Evolutionary conservation across 2,797 vertebrate genomes (phyloP).

Genomic region (Stomatorhinus walkeri): DNA sequence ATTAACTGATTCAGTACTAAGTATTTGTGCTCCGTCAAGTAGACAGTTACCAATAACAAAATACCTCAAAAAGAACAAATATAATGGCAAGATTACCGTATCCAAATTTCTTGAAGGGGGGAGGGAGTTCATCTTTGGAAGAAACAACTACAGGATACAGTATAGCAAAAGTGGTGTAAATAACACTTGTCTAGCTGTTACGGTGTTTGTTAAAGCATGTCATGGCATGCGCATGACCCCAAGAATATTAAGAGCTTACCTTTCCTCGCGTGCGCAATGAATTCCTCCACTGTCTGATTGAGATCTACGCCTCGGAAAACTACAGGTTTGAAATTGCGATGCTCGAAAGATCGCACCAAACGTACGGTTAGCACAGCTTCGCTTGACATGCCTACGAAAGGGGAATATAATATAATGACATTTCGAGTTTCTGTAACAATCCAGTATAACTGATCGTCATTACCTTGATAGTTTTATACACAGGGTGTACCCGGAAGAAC

Average conservation of each 20-base stretch:
- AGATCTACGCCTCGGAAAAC: slow-evolving; percentile 69
- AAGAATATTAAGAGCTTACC: slow-evolving; percentile 53
- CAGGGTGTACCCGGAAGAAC: not conserved
- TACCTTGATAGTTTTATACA: not conserved
- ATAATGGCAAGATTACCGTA: slow-evolving; percentile 63
- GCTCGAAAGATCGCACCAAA: slow-evolving; percentile 83
- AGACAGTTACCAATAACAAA: not conserved
- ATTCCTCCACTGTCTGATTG: slow-evolving; percentile 72
- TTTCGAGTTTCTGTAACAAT: not conserved
- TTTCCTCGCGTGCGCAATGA: slow-evolving; percentile 62
- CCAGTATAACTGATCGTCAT: not conserved
- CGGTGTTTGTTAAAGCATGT: not conserved
- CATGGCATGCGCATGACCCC: not conserved
- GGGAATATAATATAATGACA: not conserved
- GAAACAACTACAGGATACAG: slow-evolving; percentile 65
- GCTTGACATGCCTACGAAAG: slow-evolving; percentile 44
- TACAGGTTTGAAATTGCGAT: slow-evolving; percentile 79
- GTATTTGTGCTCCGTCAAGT: not conserved
- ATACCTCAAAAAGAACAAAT: too few relatives aligned
- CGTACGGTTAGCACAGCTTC: slow-evolving; percentile 72
- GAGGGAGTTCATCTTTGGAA: slow-evolving; percentile 66
- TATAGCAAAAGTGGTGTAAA: not conserved
- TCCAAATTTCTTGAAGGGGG: slow-evolving; percentile 74
- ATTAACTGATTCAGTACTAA: not conserved
- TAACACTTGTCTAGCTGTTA: not conserved